Evolutionary conservation across 1,140 invertebrate species (phyloP), one percentile per base, ranked within the genome.

Genomic region (Ooceraea biroi): DNA sequence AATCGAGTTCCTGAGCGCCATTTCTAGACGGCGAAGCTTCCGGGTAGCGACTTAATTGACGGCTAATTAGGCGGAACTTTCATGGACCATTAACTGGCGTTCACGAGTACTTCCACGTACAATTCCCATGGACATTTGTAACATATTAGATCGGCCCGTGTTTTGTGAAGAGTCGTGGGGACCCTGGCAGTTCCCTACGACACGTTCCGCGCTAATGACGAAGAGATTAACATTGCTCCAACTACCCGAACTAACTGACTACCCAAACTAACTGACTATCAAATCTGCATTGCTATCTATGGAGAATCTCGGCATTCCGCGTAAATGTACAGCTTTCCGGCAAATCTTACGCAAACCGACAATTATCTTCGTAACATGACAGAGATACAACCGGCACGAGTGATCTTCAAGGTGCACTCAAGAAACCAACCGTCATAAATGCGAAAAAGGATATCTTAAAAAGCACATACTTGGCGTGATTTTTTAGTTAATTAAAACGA

Each of bases 91-190:
- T 80, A 80, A 69, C 27, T 3, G n/a, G 25, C 58, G 44, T 12
- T 61, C 73, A 22, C 65, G 22, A 57, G 36, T 27, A 78, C 48
- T 44, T 78, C 63, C 12, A 80, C 41, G 36, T 80, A 22, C 63
- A 50, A 80, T 80, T 80, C 65, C 76, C 76, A 58, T 80, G 76
- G 52, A 80, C 76, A 58, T 80, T 71, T 71, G 76, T 71, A 80
- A 80, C 50, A 46, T 80, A 80, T 80, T 80, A 80, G 50, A 80
- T 80, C 55, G 44, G 76, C 22, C 17, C 50, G 25, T 80, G 76
- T 80, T 80, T 80, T 80, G 65, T 22, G 76, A 80, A 71, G 50
- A 69, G 66, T 80, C 36, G 22, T 30, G 36, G 22, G 30, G 30
- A 44, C 55, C 11, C 48, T 57, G 50, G 50, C 76, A 78, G 61